Evolutionary conservation across 2,113 vertebrate species (phyloP), one percentile per base, ranked within the genome.

Genomic region (Gambusia holbrooki): DNA sequence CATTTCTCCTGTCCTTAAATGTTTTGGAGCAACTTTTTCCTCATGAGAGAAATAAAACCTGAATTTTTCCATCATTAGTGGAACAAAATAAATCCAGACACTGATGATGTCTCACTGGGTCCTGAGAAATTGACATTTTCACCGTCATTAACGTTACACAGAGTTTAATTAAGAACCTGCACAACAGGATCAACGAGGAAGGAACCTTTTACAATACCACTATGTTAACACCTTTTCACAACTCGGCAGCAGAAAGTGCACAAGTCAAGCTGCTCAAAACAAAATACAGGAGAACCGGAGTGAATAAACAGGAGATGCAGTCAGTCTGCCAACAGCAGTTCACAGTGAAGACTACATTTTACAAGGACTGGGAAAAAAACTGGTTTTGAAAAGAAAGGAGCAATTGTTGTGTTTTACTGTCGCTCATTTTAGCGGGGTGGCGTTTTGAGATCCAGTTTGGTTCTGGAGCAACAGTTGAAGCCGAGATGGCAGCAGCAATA

Each of bases 401-500:
- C 69, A 64, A 67, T 69, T 71, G 30, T 6, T 51, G 11, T 73
- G 19, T 5, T 42, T 14, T 1, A 4, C 67, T 66, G 60, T 62
- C 45, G 78, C 45, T 22, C 28, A 33, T 74, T 80, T 65, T 32
- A 15, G 6, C 61, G 42, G 72, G 69, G 72, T 28, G 73, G 51
- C 27, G 71, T 77, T 79, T 80, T 28, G 75, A 70, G 63, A 71
- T 33, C 66, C 54, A 73, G 42, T 70, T 75, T 74, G 61, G 13
- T 74, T 74, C 51, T 69, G 71, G 74, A 82, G 67, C 63, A 72
- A 42, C 71, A 83, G 60, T 70, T 6, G 35, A 60, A 83, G 76
- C 85, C 48, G 61, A 77, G 62, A 81, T 78, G 85, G 72, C 83
- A 79, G 81, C 67, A 75, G 66, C 80, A 73, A 70, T 80, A 86